Base-by-base conservation (phyloP, 2,113 vertebrate genomes). In the Leucosticte australis region DNA sequence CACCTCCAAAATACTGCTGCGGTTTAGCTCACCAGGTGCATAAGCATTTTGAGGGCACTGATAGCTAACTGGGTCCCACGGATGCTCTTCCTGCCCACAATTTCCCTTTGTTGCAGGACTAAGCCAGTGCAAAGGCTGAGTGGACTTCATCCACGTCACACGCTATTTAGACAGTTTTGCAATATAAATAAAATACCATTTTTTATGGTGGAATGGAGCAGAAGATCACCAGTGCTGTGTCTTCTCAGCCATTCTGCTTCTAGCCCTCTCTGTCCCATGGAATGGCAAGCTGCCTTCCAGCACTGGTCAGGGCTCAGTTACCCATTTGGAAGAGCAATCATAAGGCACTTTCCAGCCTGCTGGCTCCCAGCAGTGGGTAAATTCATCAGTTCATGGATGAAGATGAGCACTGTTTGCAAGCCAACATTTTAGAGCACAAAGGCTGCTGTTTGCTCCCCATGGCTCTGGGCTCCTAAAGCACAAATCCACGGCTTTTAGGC, bases 301-400 rank as follows among this genome's bases (percentile, higher is more conserved):
- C 68, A 50, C 64, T 22, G 57, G 75, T 24, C 33, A 59, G 79
- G 64, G 77, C n/a, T 90, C 62, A 49, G 53, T 70, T 67, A 23
- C 46, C 56, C 56, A 53, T 83, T 55, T 19, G 2, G 86, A 93
- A 84, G 68, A 89, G 80, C 55, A 76, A 94, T 95, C 86, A 86
- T 3, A 52, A 62, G 73, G 76, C 76, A 69, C 94, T 92, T 87
- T n/a, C n/a, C 68, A 83, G 60, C 89, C 88, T 5, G 16, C 64
- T 78, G 83, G 28, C 69, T 96, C 76, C 76, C 93, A 90, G 88
- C 83, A 56, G 95, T 70, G 52, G 94, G 82, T 88, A 69, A 87
- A 89, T 80, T 87, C 79, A 85, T 55, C 92, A 52, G 52, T 20
- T 73, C 89, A 69, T 11, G 24, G 73, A 44, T 3, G 5, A 52